These are phyloP conservation scores for Patella caerulea DNA, from an alignment of 2,888 invertebrate species.

Conservation along the genomic window DNA sequence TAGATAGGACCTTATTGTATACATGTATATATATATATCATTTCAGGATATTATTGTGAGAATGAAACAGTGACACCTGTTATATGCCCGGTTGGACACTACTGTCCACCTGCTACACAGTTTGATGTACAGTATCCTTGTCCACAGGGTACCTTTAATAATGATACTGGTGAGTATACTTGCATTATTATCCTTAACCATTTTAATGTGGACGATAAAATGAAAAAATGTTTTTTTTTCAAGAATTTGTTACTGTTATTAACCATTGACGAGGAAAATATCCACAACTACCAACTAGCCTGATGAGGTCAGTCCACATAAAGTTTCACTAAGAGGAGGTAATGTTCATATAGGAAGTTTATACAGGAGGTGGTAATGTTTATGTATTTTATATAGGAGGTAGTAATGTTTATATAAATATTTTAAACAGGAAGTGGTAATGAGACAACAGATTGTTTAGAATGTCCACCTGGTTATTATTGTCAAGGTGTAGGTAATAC, in stretches of 20 bases:
- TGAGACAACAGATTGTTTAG: conserved; percentile 52
- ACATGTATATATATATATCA: conserved; percentile 4
- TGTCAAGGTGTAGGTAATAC: conserved; percentile 65
- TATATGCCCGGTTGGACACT: conserved; percentile 63
- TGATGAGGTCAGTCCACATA: no score
- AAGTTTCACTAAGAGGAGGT: no score
- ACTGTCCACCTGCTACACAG: conserved; percentile 63
- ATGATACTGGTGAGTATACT: conserved; percentile 57
- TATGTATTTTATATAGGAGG: neutral
- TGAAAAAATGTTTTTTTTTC: no score
- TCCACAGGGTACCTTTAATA: conserved; percentile 67
- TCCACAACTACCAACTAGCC: no score
- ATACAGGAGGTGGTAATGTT: neutral
- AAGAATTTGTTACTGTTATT: no score
- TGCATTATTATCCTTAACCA: no score
- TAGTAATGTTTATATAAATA: neutral
- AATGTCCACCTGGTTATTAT: conserved; percentile 65
- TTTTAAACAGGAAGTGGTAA: conserved; percentile 50
- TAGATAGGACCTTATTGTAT: neutral
- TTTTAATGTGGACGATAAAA: no score
- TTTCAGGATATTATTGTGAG: conserved; percentile 62
- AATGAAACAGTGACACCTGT: conserved; percentile 62
- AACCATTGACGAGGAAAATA: no score
- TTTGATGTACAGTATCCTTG: conserved; percentile 64
- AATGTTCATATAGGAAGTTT: neutral